These are phyloP conservation scores for Chironomus tepperi DNA, from an alignment of 1,140 invertebrate species.

Conservation along the genomic window DNA sequence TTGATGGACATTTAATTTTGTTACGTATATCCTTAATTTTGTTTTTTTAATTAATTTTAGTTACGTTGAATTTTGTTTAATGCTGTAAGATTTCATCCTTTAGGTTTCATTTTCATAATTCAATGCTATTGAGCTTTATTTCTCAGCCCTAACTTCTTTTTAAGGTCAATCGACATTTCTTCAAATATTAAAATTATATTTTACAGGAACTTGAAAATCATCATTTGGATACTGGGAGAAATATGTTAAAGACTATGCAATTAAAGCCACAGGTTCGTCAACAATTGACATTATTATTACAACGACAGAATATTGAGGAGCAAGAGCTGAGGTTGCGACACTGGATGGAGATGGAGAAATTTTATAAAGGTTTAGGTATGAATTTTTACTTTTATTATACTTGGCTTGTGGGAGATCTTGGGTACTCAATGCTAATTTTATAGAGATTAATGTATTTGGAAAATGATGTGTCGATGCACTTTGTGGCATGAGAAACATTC, in stretches of 20 bases:
- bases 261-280: slow-evolving; percentile 39
- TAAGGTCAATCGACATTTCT: not conserved
- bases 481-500: no score
- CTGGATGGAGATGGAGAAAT: slow-evolving; percentile 40
- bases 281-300: slow-evolving; percentile 35
- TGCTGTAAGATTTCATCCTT: not conserved
- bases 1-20: slow-evolving; percentile 3
- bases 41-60: not conserved
- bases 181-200: not conserved
- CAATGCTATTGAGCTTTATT: not conserved
- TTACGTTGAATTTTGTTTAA: not conserved
- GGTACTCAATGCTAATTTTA: no score
- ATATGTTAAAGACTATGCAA: slow-evolving; percentile 37
- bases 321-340: slow-evolving; percentile 39
- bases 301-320: slow-evolving; percentile 39
- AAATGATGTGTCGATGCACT: no score
- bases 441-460: no score
- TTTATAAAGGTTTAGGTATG: slow-evolving; percentile 30
- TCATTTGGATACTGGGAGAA: slow-evolving; percentile 35
- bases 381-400: not conserved
- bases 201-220: slow-evolving; percentile 39
- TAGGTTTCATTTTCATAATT: not conserved
- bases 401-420: not conserved
- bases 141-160: not conserved
- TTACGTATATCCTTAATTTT: not conserved